phyloP scores from a whole-genome alignment of 2,888 invertebrate species.

The Stenolophus ochropezus region DNA sequence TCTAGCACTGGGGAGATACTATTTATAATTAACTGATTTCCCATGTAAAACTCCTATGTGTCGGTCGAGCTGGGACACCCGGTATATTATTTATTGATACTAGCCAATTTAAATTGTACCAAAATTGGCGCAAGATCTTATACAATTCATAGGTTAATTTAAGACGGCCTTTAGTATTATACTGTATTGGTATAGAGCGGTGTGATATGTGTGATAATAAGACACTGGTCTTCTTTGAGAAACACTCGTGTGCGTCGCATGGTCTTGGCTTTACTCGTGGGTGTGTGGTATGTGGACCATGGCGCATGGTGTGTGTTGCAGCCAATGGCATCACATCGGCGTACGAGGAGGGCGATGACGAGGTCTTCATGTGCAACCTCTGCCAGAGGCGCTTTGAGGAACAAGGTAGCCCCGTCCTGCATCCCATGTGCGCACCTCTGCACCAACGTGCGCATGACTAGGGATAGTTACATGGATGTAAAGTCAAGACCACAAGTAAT shows the following conservation, averaged over 20 bases:
- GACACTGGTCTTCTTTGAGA: conserved; percentile 36
- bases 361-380: conserved; percentile 83
- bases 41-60: no score
- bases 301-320: conserved; percentile 62
- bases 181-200: background rate
- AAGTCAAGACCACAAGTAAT: conserved; percentile 52
- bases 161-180: no score
- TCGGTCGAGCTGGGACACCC: no score
- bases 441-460: conserved; percentile 35
- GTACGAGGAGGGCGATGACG: conserved; percentile 70
- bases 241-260: conserved; percentile 52
- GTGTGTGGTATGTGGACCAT: conserved; percentile 43
- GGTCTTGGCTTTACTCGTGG: conserved; percentile 57
- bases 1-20: no score
- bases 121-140: no score
- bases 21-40: no score
- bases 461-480: conserved; percentile 22
- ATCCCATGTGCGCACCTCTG: conserved; percentile 25
- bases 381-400: conserved; percentile 87
- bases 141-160: no score
- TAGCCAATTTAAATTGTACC: no score
- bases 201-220: conserved; percentile 14
- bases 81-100: no score
- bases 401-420: conserved; percentile 78
- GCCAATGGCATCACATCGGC: conserved; percentile 58